Evolutionary conservation across 2,797 vertebrate genomes (phyloP).

Genomic region (Sternarchorhynchus goeldii): DNA sequence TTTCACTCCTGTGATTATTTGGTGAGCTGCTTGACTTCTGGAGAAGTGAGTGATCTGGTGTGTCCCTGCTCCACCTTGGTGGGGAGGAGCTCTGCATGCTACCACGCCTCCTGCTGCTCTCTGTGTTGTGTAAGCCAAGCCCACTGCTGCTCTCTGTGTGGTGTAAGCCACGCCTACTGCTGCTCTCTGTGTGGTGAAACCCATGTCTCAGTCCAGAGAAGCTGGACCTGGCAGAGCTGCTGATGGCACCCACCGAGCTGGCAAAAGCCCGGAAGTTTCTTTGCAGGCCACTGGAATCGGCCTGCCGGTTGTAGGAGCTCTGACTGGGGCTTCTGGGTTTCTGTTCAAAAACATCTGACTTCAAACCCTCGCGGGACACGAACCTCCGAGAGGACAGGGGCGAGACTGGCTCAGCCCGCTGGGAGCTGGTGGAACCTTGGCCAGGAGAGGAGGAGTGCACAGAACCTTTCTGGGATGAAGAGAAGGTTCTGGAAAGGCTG

Average conservation of each 20-base stretch:
- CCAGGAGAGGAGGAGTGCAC: constrained; percentile 67
- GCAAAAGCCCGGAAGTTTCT: constrained; percentile 71
- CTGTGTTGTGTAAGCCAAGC: constrained; percentile 61
- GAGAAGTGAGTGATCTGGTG: constrained; percentile 48
- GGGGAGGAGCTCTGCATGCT: constrained; percentile 63
- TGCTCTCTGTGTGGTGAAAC: constrained; percentile 64
- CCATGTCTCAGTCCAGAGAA: constrained; percentile 69
- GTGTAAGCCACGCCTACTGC: constrained; percentile 51
- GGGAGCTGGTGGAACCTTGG: constrained; percentile 61
- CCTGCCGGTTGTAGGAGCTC: constrained; percentile 45
- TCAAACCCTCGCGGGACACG: constrained; percentile 49
- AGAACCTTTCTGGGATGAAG: constrained; percentile 60
- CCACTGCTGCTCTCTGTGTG: constrained; percentile 61
- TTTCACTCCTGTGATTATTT: constrained; percentile 48
- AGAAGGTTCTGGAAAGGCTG: constrained; percentile 60
- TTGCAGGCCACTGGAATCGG: constrained; percentile 65
- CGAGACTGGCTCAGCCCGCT: constrained; percentile 64
- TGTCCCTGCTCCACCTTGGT: constrained; percentile 58
- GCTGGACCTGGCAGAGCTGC: constrained; percentile 53
- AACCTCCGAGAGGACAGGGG: constrained; percentile 59
- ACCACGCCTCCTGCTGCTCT: constrained; percentile 49
- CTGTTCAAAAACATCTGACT: constrained; percentile 40
- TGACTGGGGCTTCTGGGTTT: constrained; percentile 58
- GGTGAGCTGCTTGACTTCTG: constrained; percentile 58
- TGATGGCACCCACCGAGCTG: constrained; percentile 56